Conservation (phyloP, 2,113 vertebrate genomes). For the Onychostruthus taczanowskii region DNA sequence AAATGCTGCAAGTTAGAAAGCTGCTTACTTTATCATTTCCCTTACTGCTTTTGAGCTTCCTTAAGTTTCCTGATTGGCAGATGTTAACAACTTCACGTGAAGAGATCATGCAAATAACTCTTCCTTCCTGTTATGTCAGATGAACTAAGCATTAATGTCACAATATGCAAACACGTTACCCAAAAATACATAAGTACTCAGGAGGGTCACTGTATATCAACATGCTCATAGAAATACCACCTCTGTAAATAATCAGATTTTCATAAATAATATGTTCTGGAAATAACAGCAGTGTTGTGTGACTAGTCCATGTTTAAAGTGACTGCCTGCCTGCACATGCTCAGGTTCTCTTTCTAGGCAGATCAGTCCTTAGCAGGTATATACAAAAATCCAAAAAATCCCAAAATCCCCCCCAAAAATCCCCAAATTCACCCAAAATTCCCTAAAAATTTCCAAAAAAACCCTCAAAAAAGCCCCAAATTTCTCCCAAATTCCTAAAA, state of each 20-base stretch:
- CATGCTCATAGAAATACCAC: background rate
- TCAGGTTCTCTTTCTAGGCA: background rate
- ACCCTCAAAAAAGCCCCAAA: too few species aligned
- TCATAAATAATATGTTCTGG: background rate
- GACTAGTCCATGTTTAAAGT: background rate
- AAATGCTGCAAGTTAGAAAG: background rate
- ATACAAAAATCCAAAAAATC: too few species aligned
- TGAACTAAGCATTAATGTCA: background rate
- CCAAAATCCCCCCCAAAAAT: too few species aligned
- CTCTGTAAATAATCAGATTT: background rate
- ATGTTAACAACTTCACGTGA: background rate
- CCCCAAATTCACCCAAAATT: too few species aligned
- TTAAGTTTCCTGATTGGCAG: constrained; percentile 5
- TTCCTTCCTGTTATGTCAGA: constrained; percentile 5
- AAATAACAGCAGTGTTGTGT: background rate
- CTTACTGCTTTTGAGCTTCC: background rate
- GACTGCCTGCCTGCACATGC: background rate
- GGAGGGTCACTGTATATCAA: background rate
- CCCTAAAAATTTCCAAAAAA: too few species aligned
- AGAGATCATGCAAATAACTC: background rate
- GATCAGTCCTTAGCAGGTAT: background rate
- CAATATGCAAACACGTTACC: background rate
- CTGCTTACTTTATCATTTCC: background rate
- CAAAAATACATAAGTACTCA: background rate
- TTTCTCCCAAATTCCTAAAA: too few species aligned